Base-by-base conservation (phyloP, 64 coral and sea anemone genomes). In the Montipora sp. region DNA sequence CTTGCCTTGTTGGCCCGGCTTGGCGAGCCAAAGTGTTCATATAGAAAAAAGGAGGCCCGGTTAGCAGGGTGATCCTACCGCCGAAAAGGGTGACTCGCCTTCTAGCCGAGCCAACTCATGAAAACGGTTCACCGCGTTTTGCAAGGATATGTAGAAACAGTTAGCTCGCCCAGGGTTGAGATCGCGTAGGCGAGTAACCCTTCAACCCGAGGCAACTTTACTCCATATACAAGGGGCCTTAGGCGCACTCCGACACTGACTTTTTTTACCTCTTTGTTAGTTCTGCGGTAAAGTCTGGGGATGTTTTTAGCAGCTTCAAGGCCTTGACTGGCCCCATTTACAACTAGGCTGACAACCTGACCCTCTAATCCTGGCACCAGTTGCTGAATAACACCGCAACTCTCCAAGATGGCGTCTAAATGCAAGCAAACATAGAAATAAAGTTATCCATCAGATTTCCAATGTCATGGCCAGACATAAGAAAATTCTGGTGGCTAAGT, bases 281-380 rank as follows among this genome's bases (percentile, higher is more conserved):
- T 97, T 58, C 95, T 93, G 19, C 95, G 92, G 46, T 97, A 97
- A 15, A 97, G 86, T 73, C 95, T 63, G 49, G 95, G 95, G n/a
- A 97, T 97, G 70, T 97, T 97, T 84, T 92, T 94, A 16, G 89
- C 95, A 48, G 92, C 92, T 88, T 97, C 95, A 73, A 97, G 92
- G 5, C 92, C 95, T 20, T 91, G 88, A 59, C 85, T 82, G 6
- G 95, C 90, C 27, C 83, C 91, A 7, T 85, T 89, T 71, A 90
- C 89, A n/a, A 97, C 89, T 63, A 94, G 95, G 48, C 91, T 89
- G 18, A 97, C 94, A 59, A 97, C 88, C 57, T 87, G 90, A 76
- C 90, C 90, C 76, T 97, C 93, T 49, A 97, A 76, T 72, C 59
- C 75, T 78, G 95, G 95, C 76, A 97, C 61, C 47, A 97, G 51